phyloP scores from a whole-genome alignment of 2,113 vertebrate genomes.

The Ploceus nigricollis region DNA sequence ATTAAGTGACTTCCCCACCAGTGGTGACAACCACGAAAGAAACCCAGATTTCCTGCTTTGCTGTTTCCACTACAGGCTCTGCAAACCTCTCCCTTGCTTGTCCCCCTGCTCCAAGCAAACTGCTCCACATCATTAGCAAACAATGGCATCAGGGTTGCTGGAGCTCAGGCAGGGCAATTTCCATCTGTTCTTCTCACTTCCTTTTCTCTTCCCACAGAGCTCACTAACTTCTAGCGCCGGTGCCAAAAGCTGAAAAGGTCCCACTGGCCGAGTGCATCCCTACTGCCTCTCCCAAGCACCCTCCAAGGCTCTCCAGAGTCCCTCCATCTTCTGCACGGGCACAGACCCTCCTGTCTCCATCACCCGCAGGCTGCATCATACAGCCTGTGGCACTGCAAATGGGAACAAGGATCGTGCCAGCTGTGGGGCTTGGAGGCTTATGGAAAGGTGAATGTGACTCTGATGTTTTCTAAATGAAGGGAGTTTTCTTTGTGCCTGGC shows the following conservation, averaged over 20 bases:
- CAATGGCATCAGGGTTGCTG: too few species aligned
- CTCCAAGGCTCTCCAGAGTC: not conserved
- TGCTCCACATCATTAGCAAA: not conserved
- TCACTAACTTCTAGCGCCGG: accelerated
- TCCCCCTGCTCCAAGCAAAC: not conserved
- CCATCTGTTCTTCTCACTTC: not conserved
- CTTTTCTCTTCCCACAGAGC: not conserved
- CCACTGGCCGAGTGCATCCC: accelerated
- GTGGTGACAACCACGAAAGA: not conserved
- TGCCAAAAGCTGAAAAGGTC: not conserved
- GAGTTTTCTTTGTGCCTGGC: not conserved
- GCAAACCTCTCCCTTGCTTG: not conserved
- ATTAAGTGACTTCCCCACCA: not conserved
- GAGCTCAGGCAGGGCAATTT: not conserved
- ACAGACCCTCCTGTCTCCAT: not conserved
- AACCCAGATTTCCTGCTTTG: slow-evolving; percentile 14
- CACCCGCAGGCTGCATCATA: not conserved
- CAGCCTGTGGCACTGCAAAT: not conserved
- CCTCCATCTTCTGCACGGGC: not conserved
- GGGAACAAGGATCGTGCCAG: not conserved
- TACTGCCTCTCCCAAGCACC: not conserved
- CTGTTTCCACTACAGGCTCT: not conserved
- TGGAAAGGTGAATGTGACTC: accelerated
- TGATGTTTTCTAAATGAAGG: not conserved
- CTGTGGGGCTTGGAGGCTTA: not conserved